These are phyloP conservation scores for Echinarachnius parma DNA, from an alignment of 53 echinoderm and acorn worm genomes.

Conservation along the genomic window DNA sequence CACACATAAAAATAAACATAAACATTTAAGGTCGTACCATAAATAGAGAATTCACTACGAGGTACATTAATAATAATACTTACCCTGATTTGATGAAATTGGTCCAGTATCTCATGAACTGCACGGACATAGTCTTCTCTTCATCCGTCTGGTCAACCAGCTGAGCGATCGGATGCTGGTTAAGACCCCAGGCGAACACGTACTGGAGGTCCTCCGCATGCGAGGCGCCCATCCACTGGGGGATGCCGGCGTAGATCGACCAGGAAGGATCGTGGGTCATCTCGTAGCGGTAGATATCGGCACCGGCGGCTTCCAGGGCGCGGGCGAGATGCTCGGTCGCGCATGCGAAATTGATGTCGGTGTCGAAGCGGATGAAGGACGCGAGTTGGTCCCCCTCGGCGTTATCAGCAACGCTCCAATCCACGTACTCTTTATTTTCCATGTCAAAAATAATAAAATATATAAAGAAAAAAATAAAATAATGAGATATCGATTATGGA, in stretches of 20 bases:
- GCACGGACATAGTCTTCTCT: constrained; percentile 47
- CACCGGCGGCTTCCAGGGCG: constrained; percentile 19
- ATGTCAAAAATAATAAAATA: no score
- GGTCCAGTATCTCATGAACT: constrained; percentile 64
- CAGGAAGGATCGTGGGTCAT: constrained; percentile 66
- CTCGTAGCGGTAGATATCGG: constrained; percentile 58
- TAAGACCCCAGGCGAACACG: constrained; percentile 62
- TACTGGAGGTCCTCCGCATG: constrained; percentile 71
- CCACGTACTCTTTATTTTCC: constrained; percentile 55
- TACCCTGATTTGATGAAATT: constrained; percentile 67
- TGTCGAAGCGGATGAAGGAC: constrained; percentile 43
- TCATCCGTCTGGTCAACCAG: constrained; percentile 45
- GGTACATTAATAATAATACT: no score
- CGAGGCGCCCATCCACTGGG: constrained; percentile 64
- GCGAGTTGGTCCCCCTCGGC: constrained; percentile 47
- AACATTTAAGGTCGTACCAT: no score
- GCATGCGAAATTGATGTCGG: constrained; percentile 65
- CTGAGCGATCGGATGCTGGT: constrained; percentile 16
- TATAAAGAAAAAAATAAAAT: no score
- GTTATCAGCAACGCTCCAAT: constrained; percentile 55
- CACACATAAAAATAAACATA: no score
- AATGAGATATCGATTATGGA: no score
- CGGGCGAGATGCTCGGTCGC: constrained; percentile 49
- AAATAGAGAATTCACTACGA: no score
- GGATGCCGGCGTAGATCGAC: constrained; percentile 45